These are phyloP conservation scores for Rhinolophus sinicus DNA, from an alignment of 2,113 vertebrate species.

Conservation along the genomic window DNA sequence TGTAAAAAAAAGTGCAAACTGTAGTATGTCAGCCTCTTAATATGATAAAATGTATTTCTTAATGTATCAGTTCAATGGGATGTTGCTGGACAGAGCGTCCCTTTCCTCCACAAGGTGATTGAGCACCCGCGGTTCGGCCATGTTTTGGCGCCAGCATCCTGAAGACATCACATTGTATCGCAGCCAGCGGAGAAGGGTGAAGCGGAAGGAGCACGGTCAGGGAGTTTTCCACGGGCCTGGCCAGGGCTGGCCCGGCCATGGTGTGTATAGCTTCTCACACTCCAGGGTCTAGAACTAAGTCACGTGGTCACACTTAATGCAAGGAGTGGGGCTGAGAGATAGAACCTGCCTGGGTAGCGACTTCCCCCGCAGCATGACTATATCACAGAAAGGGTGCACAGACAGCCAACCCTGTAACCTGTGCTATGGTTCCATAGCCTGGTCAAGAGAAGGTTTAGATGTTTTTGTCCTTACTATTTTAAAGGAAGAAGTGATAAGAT, in stretches of 20 bases:
- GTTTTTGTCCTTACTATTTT: constrained; percentile 20
- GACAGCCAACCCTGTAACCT: not conserved
- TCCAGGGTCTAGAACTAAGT: not conserved
- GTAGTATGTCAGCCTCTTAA: not conserved
- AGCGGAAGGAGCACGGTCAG: accelerated
- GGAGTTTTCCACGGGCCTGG: not conserved
- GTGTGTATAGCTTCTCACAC: accelerated
- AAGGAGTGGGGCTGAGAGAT: not conserved
- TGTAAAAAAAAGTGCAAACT: not conserved
- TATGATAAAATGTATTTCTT: not conserved
- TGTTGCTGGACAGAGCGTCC: not conserved
- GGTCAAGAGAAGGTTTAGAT: not conserved
- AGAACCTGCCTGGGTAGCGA: not conserved
- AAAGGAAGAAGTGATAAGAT: not conserved
- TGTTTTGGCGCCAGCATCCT: not conserved
- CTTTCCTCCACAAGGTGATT: not conserved
- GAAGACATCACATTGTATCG: not conserved
- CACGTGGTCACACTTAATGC: not conserved
- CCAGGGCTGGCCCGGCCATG: too few relatives aligned
- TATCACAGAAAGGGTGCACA: not conserved
- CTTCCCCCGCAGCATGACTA: not conserved
- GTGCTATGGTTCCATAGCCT: not conserved
- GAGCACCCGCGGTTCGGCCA: not conserved
- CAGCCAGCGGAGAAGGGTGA: not conserved
- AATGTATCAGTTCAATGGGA: not conserved